phyloP scores from a whole-genome alignment of 2,888 invertebrate genomes.

The Chromoteleia sp. region DNA sequence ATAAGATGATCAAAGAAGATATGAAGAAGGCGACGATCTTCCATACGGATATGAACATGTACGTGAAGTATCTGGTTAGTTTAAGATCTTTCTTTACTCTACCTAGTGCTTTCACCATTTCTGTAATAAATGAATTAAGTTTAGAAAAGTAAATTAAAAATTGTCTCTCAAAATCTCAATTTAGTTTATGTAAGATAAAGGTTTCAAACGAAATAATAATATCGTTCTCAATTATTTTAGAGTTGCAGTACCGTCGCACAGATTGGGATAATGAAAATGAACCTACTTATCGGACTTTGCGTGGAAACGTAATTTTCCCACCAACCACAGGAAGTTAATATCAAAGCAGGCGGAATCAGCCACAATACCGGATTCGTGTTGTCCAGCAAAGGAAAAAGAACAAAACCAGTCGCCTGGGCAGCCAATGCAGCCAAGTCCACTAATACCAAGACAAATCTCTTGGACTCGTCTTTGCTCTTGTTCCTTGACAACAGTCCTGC shows the following conservation, averaged over 20 bases:
- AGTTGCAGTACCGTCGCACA: too few relatives aligned
- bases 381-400: conserved; percentile 95
- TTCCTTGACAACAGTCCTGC: conserved; percentile 85
- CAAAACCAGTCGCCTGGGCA: conserved; percentile 95
- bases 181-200: too few relatives aligned
- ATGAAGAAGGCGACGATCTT: conserved; percentile 93
- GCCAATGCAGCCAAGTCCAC: conserved; percentile 94
- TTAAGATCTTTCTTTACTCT: conserved; percentile 92
- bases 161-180: too few relatives aligned
- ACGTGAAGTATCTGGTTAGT: conserved; percentile 93
- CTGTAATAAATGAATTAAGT: conserved; percentile 84
- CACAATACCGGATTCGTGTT: conserved; percentile 90
- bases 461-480: conserved; percentile 89
- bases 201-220: too few relatives aligned
- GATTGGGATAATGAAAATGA: too few relatives aligned
- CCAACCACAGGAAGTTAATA: conserved; percentile 96
- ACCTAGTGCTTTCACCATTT: conserved; percentile 90
- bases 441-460: conserved; percentile 91
- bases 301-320: conserved; percentile 99
- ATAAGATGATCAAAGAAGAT: conserved; percentile 89
- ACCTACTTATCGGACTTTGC: conserved; percentile 91
- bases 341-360: conserved; percentile 93
- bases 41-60: conserved; percentile 96
- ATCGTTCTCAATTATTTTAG: too few relatives aligned
- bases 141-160: too few relatives aligned